phyloP scores from a whole-genome alignment of 2,797 vertebrate species.

The Antennarius maculatus region DNA sequence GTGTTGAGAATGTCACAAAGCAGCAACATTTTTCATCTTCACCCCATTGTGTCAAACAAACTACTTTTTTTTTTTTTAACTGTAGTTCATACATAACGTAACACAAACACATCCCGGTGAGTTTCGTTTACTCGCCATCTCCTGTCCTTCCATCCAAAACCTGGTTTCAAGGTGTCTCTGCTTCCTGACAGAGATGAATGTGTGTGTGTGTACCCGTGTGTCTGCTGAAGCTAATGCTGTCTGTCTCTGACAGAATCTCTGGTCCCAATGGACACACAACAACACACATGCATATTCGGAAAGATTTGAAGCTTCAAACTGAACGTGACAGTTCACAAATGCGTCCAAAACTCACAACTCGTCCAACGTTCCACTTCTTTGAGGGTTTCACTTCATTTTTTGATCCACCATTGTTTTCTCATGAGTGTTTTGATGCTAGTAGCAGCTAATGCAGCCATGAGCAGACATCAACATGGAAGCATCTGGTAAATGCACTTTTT shows the following conservation, averaged over 20 bases:
- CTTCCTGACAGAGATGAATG: slow-evolving; percentile 73
- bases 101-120: slow-evolving; percentile 6
- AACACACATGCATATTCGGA: slow-evolving; percentile 39
- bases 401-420: background rate
- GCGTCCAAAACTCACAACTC: slow-evolving; percentile 47
- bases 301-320: slow-evolving; percentile 56
- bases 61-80: background rate
- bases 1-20: too few species aligned
- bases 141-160: slow-evolving; percentile 50
- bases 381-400: background rate
- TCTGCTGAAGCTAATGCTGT: slow-evolving; percentile 69
- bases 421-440: too few species aligned
- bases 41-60: background rate
- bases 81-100: background rate
- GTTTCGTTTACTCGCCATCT: slow-evolving; percentile 45
- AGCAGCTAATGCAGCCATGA: too few species aligned
- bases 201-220: slow-evolving; percentile 37
- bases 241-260: slow-evolving; percentile 65
- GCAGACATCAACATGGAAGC: too few species aligned
- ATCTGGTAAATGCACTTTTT: too few species aligned
- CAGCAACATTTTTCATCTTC: too few species aligned
- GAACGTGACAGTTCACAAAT: slow-evolving; percentile 59
- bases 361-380: too few species aligned
- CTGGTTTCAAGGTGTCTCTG: slow-evolving; percentile 58
- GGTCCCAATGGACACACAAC: slow-evolving; percentile 56